Base-by-base conservation (phyloP, 2,797 vertebrate species). In the Pipistrellus nathusii region DNA sequence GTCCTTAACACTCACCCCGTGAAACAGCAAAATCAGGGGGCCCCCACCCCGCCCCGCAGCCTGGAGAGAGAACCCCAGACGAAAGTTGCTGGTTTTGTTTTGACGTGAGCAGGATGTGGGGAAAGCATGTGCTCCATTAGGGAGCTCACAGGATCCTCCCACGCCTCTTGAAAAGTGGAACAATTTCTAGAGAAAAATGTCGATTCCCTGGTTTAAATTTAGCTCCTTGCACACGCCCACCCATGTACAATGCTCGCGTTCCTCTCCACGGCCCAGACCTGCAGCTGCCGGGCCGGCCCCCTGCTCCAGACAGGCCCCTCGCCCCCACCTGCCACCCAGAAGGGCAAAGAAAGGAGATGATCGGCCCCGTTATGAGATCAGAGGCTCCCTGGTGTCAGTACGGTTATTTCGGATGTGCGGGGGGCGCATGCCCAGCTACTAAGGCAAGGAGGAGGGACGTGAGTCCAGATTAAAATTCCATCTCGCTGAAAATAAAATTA, bases 151-250 rank as follows among this genome's bases (percentile, higher is more conserved):
- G 89, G 93, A 85, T 84, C 97, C 96, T 98, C 96, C 94, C 80
- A 95, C 95, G 32, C 89, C 84, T 96, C 94, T 75, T 23, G 38
- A 91, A 94, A 95, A 95, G 84, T 80, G 81, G 81, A 96, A 95
- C 84, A 62, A 69, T 88, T 96, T 96, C 96, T 83, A 80, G 48
- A 96, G 88, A 95, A 96, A 96, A 94, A 94, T 27, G 94, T 95
- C 91, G 96, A 91, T 84, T 95, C 91, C 86, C 93, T 88, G 95
- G 92, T 95, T 97, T 96, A 97, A 95, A 96, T 96, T 97, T 96
- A 97, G 96, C 90, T 64, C 3, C 11, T 80, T 85, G 91, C 51
- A 71, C 87, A 75, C 27, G 32, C 21, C 72, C 62, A 17, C 48
- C n/a, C 30, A 3, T 38, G 82, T 57, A 32, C 91, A 91, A 92